Evolutionary conservation across 2,888 invertebrate species (phyloP), one percentile per base, ranked within the genome.

Genomic region (Bhutanitis thaidina): DNA sequence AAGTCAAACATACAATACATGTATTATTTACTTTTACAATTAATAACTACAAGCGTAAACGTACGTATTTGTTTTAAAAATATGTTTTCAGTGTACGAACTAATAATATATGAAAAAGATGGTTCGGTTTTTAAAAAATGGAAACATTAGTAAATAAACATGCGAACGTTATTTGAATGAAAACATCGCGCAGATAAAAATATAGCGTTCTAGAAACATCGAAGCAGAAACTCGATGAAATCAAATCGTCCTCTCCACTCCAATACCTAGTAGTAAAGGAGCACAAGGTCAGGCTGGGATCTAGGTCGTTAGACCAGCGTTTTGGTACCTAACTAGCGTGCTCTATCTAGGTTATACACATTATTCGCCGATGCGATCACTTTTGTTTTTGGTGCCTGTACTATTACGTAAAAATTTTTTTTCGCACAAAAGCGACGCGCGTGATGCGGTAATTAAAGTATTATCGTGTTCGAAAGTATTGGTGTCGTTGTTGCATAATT

Each of bases 301-400:
- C 55, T 58, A 58, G 58, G 55, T 51, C 53, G 53, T 34, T 45
- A 49, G 51, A 46, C 37, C 52, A 46, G 47, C 53, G 52, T 49
- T 58, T 58, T 51, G 58, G 55, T 58, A 54, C 54, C 56, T 56
- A 55, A 35, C 55, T 29, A 12, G 47, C 43, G 44, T 12, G 36
- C 50, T 43, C 36, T 45, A 49, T 57, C 53, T 55, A 55, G 56
- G 56, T 49, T 51, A 41, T 13, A 34, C 15, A 35, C 37, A 36
- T 34, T 30, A 43, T 29, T 37, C 16, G 36, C 25, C 29, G 43
- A 39, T 34, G 38, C 47, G 32, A 37, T 37, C 37, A 32, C 35
- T 35, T 52, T 45, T 45, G 39, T 37, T 50, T 51, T 50, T 12
- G 34, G 34, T 13, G 8, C 27, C 27, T 12, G 7, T 46, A 27